phyloP scores from a whole-genome alignment of 2,888 invertebrate species.

The Tiphia femorata region DNA sequence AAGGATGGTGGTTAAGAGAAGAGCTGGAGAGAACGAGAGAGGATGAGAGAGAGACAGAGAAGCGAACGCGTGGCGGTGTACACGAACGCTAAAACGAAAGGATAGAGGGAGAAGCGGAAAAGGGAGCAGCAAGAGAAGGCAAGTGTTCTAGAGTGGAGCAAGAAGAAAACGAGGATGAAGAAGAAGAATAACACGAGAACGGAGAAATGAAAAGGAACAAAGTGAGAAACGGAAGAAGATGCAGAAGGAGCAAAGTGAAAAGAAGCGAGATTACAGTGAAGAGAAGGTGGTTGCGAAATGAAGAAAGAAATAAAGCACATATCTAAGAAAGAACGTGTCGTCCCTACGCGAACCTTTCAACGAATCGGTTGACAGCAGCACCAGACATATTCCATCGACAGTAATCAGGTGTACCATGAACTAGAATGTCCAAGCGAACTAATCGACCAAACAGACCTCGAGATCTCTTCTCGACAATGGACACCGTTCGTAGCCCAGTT shows the following conservation, averaged over 20 bases:
- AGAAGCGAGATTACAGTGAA: not conserved
- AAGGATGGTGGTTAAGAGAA: not conserved
- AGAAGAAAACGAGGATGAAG: too few species aligned
- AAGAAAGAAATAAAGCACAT: conserved; percentile 2
- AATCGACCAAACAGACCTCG: too few species aligned
- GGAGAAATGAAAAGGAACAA: not conserved
- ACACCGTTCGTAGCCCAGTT: too few species aligned
- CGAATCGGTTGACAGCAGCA: conserved; percentile 36
- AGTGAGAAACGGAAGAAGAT: not conserved
- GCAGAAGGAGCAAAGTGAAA: not conserved
- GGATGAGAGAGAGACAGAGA: not conserved
- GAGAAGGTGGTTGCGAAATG: not conserved
- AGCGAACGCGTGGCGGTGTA: not conserved
- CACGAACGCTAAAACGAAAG: not conserved
- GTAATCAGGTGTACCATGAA: too few species aligned
- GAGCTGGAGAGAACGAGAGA: not conserved
- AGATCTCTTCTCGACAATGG: too few species aligned
- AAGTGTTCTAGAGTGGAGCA: not conserved
- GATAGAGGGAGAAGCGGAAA: not conserved
- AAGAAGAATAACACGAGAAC: not conserved
- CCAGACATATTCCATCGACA: conserved; percentile 31
- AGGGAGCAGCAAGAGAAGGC: not conserved
- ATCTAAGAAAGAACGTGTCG: not conserved
- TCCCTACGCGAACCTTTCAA: conserved; percentile 34
- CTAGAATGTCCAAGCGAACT: too few species aligned